Evolutionary conservation across 2,888 invertebrate species (phyloP), one percentile per base, ranked within the genome.

Genomic region (Thymelicus sylvestris): DNA sequence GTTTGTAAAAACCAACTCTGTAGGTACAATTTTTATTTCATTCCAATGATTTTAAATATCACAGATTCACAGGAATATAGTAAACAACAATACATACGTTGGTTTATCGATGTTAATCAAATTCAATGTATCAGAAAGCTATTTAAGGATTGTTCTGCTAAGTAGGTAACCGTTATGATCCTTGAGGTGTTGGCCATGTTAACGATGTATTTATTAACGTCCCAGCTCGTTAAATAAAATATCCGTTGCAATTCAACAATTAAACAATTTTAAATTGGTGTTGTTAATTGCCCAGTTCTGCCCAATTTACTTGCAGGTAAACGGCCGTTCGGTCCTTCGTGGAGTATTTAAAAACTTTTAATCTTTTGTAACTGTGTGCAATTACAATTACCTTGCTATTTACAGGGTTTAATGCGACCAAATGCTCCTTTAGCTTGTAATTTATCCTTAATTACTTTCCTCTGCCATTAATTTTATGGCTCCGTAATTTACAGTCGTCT

Each of bases 401-500:
- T 47, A 48, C 68, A 57, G 15, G 55, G 13, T 63, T 62, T 68
- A 68, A 68, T 68, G 63, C 47, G 63, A 48, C 63, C 15, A 63
- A 68, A 63, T 63, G 63, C 68, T 63, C 63, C 68, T 68, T 67
- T 63, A 63, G 41, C 47, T 60, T 67, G 68, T 63, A 68, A 68
- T 68, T 68, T 47, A 52, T 63, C 47, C 47, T 63, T 63, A 68
- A 68, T 68, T 68, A 68, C 64, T 50, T 64, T 55, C 44, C 63
- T 66, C 55, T 55, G 15, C 47, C 62, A 41, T 67, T 67, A 67
- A 67, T 67, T 19, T 55, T 55, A 55, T 55, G 55, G 55, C 10
- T 8, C 10, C 19, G 60, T 48, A 63, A 63, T 44, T 48, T 60
- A 60, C 59, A 19, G 63, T 6, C 38, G n/a, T 38, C 38, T 55